Percentiles rank a stretch among this genome's conserved stretches.
Conservation (phyloP, 2,888 invertebrate species). For the Meteorus cinctellus region DNA sequence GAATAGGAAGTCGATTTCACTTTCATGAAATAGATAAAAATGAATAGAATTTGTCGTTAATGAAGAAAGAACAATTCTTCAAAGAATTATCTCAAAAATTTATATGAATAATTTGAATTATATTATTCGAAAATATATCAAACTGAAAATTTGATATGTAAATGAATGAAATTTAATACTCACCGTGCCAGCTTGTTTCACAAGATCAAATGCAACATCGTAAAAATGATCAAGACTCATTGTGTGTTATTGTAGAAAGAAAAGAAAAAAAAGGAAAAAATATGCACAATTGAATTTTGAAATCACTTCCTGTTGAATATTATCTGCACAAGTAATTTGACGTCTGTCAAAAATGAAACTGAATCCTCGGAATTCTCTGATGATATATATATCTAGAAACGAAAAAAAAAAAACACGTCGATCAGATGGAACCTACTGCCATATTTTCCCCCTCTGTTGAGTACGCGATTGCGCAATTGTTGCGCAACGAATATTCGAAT, state of each 20-base stretch:
- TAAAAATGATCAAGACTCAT: slow-evolving; percentile 78
- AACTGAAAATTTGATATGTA: background rate
- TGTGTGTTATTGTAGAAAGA: slow-evolving; percentile 20
- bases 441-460: no score
- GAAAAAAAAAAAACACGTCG: background rate
- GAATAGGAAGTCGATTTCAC: no score
- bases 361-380: background rate
- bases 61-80: no score
- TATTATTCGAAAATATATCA: no score
- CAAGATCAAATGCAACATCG: slow-evolving; percentile 78
- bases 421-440: slow-evolving; percentile 1
- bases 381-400: background rate
- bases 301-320: background rate
- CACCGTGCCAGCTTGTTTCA: slow-evolving; percentile 82
- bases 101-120: no score
- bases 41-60: no score
- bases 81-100: no score
- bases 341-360: background rate
- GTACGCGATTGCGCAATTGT: no score
- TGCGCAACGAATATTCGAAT: no score
- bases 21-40: no score
- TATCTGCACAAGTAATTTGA: background rate
- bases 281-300: background rate
- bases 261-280: background rate
- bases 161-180: slow-evolving; percentile 55